Percentiles rank a stretch among this genome's conserved stretches.
These are phyloP conservation scores for Plagodis pulveraria DNA, from an alignment of 2,888 invertebrate genomes.

Conservation along the genomic window DNA sequence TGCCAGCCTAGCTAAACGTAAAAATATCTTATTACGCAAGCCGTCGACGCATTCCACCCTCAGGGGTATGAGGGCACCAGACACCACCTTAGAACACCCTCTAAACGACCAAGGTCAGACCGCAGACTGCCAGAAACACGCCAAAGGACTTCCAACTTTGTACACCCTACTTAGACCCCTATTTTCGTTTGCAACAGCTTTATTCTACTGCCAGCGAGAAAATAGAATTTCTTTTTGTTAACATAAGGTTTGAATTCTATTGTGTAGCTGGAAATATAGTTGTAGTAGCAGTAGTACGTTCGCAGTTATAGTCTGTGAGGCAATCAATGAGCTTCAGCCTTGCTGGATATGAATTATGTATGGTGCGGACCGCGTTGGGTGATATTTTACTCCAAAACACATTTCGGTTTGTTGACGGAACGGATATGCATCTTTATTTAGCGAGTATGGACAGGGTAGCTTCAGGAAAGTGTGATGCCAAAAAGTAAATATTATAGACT, in stretches of 20 bases:
- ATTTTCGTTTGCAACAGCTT: conserved; percentile 35
- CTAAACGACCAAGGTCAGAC: conserved; percentile 71
- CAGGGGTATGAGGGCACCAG: conserved; percentile 54
- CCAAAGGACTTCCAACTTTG: conserved; percentile 45
- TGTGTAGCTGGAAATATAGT: conserved; percentile 35
- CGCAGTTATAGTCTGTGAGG: conserved; percentile 50
- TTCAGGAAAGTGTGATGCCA: background rate
- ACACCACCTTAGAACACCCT: conserved; percentile 63
- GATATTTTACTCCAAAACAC: conserved; percentile 58
- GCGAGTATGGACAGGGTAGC: conserved; percentile 17
- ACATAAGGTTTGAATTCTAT: conserved; percentile 45
- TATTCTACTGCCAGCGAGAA: conserved; percentile 33
- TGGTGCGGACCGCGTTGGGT: conserved; percentile 50
- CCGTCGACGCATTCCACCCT: conserved; percentile 64
- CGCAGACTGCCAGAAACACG: conserved; percentile 45
- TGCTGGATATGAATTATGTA: conserved; percentile 68
- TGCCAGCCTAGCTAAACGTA: conserved; percentile 50
- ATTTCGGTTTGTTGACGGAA: conserved; percentile 37
- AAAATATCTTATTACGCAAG: conserved; percentile 78
- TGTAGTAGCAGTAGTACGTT: conserved; percentile 52
- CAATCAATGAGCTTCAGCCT: conserved; percentile 74
- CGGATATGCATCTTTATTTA: conserved; percentile 31
- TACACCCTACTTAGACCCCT: conserved; percentile 31
- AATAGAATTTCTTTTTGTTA: conserved; percentile 33
- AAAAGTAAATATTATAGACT: background rate